phyloP scores from a whole-genome alignment of 1,140 invertebrate genomes.

The Hylyphantes graminicola region DNA sequence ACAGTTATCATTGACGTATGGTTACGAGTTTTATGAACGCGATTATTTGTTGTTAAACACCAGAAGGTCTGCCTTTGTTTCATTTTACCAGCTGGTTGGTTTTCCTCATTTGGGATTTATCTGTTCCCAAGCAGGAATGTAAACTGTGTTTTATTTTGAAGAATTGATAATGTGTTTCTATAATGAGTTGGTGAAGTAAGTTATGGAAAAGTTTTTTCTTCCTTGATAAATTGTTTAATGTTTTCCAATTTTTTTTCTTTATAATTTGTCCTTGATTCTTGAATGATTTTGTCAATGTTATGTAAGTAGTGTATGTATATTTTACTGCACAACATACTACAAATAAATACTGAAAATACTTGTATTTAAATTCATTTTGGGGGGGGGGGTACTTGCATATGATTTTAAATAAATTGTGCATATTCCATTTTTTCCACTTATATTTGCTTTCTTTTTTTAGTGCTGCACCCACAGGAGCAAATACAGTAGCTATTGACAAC shows the following conservation, averaged over 20 bases:
- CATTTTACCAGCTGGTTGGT: too few relatives aligned
- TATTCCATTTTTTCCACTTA: neutral
- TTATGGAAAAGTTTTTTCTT: neutral
- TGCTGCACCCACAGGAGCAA: conserved; percentile 54
- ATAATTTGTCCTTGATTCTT: too few relatives aligned
- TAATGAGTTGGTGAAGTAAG: conserved; percentile 38
- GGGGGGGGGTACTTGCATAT: neutral
- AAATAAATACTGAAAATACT: neutral
- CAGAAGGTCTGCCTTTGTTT: too few relatives aligned
- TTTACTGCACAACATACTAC: neutral
- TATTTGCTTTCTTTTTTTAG: conserved; percentile 32
- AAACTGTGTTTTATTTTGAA: neutral
- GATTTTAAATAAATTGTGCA: neutral
- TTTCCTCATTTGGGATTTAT: neutral
- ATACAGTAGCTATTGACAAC: conserved; percentile 91
- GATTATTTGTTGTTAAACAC: too few relatives aligned
- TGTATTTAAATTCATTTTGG: neutral
- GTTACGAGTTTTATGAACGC: too few relatives aligned
- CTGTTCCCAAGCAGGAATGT: neutral
- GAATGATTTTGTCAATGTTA: neutral
- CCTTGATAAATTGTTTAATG: neutral
- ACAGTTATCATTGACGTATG: too few relatives aligned
- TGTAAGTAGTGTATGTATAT: neutral
- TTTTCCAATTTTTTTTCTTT: neutral
- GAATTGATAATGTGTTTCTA: conserved; percentile 34